phyloP scores from a whole-genome alignment of 2,113 vertebrate genomes.

The Buteo buteo region DNA sequence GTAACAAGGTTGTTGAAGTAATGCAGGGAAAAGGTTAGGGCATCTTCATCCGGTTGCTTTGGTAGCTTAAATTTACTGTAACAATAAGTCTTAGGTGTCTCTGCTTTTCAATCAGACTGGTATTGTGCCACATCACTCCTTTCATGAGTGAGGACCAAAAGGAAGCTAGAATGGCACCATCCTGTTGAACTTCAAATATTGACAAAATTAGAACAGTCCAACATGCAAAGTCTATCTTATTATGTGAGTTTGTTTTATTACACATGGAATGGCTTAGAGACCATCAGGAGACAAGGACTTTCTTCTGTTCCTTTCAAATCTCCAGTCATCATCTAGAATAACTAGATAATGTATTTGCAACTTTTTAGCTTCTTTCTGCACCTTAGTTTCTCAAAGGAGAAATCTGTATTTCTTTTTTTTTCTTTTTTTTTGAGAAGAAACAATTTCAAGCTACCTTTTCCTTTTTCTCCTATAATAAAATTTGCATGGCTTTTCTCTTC shows the following conservation, averaged over 20 bases:
- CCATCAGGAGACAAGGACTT: neutral
- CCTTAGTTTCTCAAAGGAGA: neutral
- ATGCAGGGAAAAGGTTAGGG: neutral
- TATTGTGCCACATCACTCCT: neutral
- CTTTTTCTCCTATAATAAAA: neutral
- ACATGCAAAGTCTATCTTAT: neutral
- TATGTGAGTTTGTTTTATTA: neutral
- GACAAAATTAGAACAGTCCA: neutral
- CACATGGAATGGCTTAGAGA: neutral
- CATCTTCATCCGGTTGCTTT: neutral
- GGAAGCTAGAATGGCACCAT: neutral
- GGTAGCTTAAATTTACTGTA: neutral
- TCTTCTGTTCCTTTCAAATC: neutral
- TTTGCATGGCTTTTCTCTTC: neutral
- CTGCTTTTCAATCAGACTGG: neutral
- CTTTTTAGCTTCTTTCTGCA: neutral
- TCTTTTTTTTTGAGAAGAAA: neutral
- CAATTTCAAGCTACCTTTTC: neutral
- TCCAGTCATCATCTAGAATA: neutral
- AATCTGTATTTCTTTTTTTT: neutral
- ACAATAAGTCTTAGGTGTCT: neutral
- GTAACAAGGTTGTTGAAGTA: neutral
- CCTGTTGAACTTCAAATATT: neutral
- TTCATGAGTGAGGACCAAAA: neutral
- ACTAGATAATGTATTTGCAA: neutral